phyloP scores from a whole-genome alignment of 2,113 vertebrate species.

The Peromyscus maniculatus region DNA sequence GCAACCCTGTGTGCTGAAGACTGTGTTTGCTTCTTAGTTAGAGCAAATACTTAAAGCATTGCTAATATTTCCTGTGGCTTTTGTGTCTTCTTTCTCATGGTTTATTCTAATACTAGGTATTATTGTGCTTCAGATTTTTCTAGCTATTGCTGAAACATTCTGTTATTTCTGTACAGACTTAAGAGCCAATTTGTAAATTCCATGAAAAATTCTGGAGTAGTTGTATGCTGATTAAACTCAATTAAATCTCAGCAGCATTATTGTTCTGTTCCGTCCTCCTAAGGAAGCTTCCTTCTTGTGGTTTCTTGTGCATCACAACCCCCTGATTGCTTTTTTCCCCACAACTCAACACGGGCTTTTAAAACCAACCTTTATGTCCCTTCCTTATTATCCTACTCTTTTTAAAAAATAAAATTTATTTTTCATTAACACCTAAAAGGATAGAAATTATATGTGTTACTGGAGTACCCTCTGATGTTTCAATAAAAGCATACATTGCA shows the following conservation, averaged over 20 bases:
- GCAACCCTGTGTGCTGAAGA: not conserved
- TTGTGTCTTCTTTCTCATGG: not conserved
- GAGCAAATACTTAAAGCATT: not conserved
- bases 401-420: not conserved
- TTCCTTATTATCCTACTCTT: not conserved
- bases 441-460: not conserved
- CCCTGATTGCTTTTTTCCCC: not conserved
- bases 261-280: not conserved
- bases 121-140: not conserved
- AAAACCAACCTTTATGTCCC: not conserved
- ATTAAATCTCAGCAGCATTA: not conserved
- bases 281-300: not conserved
- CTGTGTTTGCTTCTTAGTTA: not conserved
- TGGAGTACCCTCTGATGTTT: not conserved
- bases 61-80: not conserved
- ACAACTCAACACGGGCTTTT: not conserved
- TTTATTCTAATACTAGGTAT: not conserved
- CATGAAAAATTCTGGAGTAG: not conserved
- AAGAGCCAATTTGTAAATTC: not conserved
- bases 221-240: not conserved
- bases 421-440: not conserved
- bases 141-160: not conserved
- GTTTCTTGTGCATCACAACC: not conserved
- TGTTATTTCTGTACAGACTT: not conserved
- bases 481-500: too few relatives aligned